Conservation (phyloP, 2,888 invertebrate species). For the Xestia sexstrigata region DNA sequence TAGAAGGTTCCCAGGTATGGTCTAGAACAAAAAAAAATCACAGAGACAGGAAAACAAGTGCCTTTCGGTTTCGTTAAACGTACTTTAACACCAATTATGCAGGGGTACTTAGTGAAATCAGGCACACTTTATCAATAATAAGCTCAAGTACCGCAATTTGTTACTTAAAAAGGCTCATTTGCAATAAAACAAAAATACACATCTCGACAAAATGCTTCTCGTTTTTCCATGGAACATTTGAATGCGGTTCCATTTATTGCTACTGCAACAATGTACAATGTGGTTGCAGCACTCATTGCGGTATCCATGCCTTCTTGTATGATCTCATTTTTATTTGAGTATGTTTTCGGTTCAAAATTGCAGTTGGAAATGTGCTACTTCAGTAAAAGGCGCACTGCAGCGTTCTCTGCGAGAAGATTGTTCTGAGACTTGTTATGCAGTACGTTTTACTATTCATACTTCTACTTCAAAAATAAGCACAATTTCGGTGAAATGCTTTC, state of each 20-base stretch:
- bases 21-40: too few relatives aligned
- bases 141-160: neutral
- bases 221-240: constrained; percentile 16
- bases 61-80: too few relatives aligned
- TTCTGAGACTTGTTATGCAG: neutral
- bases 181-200: constrained; percentile 2
- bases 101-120: neutral
- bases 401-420: neutral
- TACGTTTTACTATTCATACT: constrained; percentile 4
- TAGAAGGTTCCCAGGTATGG: too few relatives aligned
- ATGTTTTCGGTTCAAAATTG: constrained; percentile 14
- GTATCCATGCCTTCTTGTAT: constrained; percentile 30
- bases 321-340: constrained; percentile 29
- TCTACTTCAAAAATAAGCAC: neutral
- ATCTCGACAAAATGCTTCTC: neutral
- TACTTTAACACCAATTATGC: too few relatives aligned
- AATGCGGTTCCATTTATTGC: constrained; percentile 35
- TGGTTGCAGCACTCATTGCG: constrained; percentile 24
- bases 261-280: constrained; percentile 19
- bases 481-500: neutral
- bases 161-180: neutral
- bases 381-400: constrained; percentile 22
- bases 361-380: constrained; percentile 16
- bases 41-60: too few relatives aligned
- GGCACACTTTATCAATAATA: neutral